Conservation (phyloP, 2,888 invertebrate genomes). For the Melangyna quadrimaculata region DNA sequence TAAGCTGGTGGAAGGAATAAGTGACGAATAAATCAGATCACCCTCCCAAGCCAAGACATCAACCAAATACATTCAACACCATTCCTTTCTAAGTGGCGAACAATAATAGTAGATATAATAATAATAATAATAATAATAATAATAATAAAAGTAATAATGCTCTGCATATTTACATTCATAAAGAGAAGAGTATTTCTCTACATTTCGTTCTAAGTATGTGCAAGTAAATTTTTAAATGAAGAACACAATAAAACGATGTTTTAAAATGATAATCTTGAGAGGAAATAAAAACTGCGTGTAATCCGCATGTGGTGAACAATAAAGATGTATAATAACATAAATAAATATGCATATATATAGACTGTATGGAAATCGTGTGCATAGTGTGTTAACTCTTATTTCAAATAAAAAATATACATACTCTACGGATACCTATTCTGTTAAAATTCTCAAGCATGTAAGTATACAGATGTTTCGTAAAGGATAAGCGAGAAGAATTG, state of each 20-base stretch:
- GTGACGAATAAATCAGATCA: slow-evolving; percentile 15
- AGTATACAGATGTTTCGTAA: slow-evolving; percentile 24
- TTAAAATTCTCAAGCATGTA: background rate
- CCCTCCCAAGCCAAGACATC: slow-evolving; percentile 11
- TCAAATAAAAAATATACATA: background rate
- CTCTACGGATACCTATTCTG: slow-evolving; percentile 19
- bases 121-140: slow-evolving; percentile 65
- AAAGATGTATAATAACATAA: background rate
- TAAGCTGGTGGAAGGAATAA: slow-evolving; percentile 45
- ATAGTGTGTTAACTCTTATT: background rate
- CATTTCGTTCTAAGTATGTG: slow-evolving; percentile 56
- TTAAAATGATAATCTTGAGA: slow-evolving; percentile 61
- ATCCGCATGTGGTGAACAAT: slow-evolving; percentile 3
- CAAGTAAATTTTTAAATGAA: slow-evolving; percentile 54
- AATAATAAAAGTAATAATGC: slow-evolving; percentile 49
- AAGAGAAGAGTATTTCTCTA: slow-evolving; percentile 51
- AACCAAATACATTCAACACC: background rate
- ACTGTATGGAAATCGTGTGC: background rate
- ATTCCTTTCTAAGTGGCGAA: slow-evolving; percentile 47
- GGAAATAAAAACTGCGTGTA: slow-evolving; percentile 62
- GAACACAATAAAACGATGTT: slow-evolving; percentile 63
- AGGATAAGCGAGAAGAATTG: background rate
- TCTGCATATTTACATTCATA: slow-evolving; percentile 61
- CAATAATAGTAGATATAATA: slow-evolving; percentile 63
- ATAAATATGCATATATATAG: background rate